Base-by-base conservation (phyloP, 2,888 invertebrate species). In the Volucella inflata region DNA sequence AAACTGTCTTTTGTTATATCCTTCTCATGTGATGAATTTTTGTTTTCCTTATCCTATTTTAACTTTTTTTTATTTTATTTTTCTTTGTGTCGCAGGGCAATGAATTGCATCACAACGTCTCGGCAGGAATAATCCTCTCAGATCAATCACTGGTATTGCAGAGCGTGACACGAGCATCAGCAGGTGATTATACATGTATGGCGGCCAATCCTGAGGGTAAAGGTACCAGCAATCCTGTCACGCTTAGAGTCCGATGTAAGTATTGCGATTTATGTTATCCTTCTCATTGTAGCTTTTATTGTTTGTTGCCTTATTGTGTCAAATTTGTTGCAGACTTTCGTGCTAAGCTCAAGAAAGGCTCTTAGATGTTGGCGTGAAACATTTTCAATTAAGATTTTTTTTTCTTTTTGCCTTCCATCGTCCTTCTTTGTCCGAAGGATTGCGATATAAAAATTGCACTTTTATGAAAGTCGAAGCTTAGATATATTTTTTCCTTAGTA, bases 121-220 rank as follows among this genome's bases (percentile, higher is more conserved):
- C 95, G 2, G 95, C 95, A 11, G 97, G 97, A 46, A 94, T 97
- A 76, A 96, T 97, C 89, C 94, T 97, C 89, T 97, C 96, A 91
- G 97, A 97, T 90, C 96, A 96, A 91, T 97, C 96, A 90, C 93
- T 97, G 88, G 97, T 97, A 8, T 94, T 97, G 79, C 97, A 97
- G 91, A 95, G 95, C 88, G 96, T 97, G 80, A 96, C 95, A 55
- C 93, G 97, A 83, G 94, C 95, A 81, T 96, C 96, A 40, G 97
- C 96, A n/a, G 97, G 97, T 4, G 95, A 96, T 91, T 97, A 97
- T 93, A 96, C 96, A 74, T 97, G 97, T 90, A 94, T 96, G 91
- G 97, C 97, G 40, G 96, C 95, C 77, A 97, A 97, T 92, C 94
- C 95, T 78, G 97, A 97, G 91, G 97, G 97, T 55, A 96, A 95